Percentiles rank a stretch among this genome's conserved stretches.
Conservation (phyloP, 2,113 vertebrate species). For the Carassius carassius region DNA sequence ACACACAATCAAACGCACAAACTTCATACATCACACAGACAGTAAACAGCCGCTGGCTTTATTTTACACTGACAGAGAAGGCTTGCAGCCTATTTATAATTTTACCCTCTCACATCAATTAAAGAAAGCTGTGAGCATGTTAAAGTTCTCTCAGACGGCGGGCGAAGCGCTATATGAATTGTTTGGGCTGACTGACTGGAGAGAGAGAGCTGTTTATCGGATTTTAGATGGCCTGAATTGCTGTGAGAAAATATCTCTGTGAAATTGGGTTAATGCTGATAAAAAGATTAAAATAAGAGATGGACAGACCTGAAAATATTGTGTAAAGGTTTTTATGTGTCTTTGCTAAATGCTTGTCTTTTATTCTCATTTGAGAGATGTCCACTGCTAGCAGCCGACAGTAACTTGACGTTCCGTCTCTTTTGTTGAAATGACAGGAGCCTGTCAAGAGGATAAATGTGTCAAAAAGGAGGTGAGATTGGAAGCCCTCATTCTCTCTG, state of each 20-base stretch:
- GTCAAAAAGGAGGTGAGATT: conserved; percentile 69
- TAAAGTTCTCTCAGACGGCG: conserved; percentile 40
- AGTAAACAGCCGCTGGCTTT: conserved; percentile 96
- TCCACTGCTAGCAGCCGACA: conserved; percentile 53
- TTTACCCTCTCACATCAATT: conserved; percentile 71
- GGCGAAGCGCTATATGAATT: not conserved
- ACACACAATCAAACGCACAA: conserved; percentile 99
- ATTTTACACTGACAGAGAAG: conserved; percentile 90
- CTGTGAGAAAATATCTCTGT: not conserved
- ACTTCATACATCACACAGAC: conserved; percentile 98
- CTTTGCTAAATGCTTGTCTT: conserved; percentile 39
- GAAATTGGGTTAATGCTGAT: not conserved
- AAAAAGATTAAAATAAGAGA: not conserved
- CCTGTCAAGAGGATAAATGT: conserved; percentile 75
- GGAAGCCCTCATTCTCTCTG: conserved; percentile 84
- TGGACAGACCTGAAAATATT: not conserved
- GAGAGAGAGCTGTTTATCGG: conserved; percentile 6
- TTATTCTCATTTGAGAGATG: conserved; percentile 15
- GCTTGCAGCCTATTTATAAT: conserved; percentile 83
- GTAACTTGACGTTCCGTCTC: conserved; percentile 58
- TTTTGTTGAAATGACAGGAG: conserved; percentile 67
- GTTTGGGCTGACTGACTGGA: conserved; percentile 39
- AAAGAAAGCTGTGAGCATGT: conserved; percentile 60
- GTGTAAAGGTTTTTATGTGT: not conserved
- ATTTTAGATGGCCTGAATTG: not conserved